Evolutionary conservation across 2,797 vertebrate genomes (phyloP), one percentile per base, ranked within the genome.

Genomic region (Echiichthys vipera): DNA sequence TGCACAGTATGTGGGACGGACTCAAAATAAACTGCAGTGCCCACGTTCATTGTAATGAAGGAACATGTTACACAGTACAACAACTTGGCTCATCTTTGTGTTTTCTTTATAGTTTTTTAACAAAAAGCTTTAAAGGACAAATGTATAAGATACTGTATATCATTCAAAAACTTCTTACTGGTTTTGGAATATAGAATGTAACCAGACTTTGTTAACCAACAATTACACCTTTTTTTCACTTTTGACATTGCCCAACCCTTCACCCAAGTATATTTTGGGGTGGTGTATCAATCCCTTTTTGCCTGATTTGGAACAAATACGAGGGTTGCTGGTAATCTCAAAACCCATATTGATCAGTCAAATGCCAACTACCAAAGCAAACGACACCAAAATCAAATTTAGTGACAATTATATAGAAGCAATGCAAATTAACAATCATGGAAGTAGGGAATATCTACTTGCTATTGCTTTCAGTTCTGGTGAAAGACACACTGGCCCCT

Each of bases 351-450:
- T 73, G 89, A 87, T 89, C 87, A 89, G 72, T 74, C 58, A 89
- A 89, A 93, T 88, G 88, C 86, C 83, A 90, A 85, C 84, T 89
- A 87, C 90, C 77, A 90, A 90, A 84, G 74, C 75, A 83, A 91
- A 90, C 86, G 73, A 84, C 65, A 87, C 65, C 70, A 82, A 86
- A 87, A 87, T 84, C 66, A 66, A 84, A 86, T 91, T 81, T 71
- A 69, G 81, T 75, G 58, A 53, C 78, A 90, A 78, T 84, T 61
- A 76, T 80, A 86, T 86, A 87, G 85, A 87, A 82, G 74, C 63
- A 59, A 79, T 49, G 59, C 59, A 88, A 90, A 91, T 81, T 71
- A 87, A 74, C 70, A 77, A 74, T 70, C 43, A 25, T 5, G 20
- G 54, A 63, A 20, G 53, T 13, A 53, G 65, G 22, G 45, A 87